Conservation (phyloP, 30 jellyfish, hydroid and myxozoan species). For the Hydractinia echinata region DNA sequence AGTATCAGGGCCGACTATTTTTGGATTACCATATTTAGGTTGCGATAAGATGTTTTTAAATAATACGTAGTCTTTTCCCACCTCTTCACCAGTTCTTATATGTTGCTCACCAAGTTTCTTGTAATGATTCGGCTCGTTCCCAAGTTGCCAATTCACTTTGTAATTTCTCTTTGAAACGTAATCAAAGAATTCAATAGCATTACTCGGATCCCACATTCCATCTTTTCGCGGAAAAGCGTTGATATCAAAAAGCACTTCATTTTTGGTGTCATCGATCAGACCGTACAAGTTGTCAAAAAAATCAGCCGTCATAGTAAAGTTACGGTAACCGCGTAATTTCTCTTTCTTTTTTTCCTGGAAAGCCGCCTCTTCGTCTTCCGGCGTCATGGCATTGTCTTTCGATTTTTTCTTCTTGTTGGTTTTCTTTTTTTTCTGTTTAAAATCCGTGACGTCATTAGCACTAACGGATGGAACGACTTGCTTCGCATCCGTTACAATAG, state of each 20-base stretch:
- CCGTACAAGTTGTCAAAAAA: constrained; percentile 51
- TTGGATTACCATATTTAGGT: constrained; percentile 35
- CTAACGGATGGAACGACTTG: no score
- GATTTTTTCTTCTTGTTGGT: not conserved
- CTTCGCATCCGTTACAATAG: no score
- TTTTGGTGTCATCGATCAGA: constrained; percentile 41
- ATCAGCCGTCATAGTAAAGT: constrained; percentile 48
- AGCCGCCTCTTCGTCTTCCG: not conserved
- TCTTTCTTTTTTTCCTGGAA: not conserved
- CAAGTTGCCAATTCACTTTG: constrained; percentile 60
- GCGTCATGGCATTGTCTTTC: not conserved
- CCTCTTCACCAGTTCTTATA: constrained; percentile 43
- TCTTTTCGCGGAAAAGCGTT: constrained; percentile 49
- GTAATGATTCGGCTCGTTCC: constrained; percentile 70
- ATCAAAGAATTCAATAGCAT: constrained; percentile 49
- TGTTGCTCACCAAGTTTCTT: constrained; percentile 45
- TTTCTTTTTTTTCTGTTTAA: not conserved
- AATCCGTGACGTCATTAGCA: not conserved
- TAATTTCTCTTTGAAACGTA: constrained; percentile 46
- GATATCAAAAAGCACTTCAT: constrained; percentile 44
- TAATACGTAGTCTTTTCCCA: constrained; percentile 55
- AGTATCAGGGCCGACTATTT: constrained; percentile 68
- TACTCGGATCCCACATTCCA: constrained; percentile 61
- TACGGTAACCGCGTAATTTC: constrained; percentile 10
- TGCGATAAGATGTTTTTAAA: constrained; percentile 38